These are phyloP conservation scores for Hoplodrina ambigua DNA, from an alignment of 2,888 invertebrate genomes.

Conservation along the genomic window DNA sequence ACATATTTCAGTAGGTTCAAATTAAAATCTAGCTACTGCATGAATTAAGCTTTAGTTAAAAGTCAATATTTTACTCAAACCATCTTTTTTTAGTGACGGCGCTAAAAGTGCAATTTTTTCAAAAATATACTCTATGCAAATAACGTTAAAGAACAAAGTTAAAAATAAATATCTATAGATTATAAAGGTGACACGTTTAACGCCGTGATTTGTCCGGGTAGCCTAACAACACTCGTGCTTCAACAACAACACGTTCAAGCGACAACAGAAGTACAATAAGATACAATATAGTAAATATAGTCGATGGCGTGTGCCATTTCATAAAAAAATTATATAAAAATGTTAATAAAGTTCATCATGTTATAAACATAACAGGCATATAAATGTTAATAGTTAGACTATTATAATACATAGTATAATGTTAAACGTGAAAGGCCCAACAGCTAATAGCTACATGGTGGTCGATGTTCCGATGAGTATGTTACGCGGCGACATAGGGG, in stretches of 20 bases:
- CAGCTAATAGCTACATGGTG: conserved; percentile 89
- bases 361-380: conserved; percentile 91
- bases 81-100: conserved; percentile 65
- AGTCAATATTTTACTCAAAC: conserved; percentile 62
- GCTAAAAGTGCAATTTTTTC: conserved; percentile 73
- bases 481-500: conserved; percentile 85
- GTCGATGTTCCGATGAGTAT: conserved; percentile 89
- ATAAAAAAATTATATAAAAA: conserved; percentile 78
- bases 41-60: conserved; percentile 67
- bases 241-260: conserved; percentile 88
- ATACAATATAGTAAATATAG: conserved; percentile 89
- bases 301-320: conserved; percentile 90
- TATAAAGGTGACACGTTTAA: conserved; percentile 73
- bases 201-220: conserved; percentile 79
- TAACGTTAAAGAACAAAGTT: conserved; percentile 59
- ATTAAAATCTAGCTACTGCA: conserved; percentile 59
- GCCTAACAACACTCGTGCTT: conserved; percentile 88
- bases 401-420: conserved; percentile 90
- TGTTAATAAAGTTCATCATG: conserved; percentile 89
- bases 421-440: conserved; percentile 90
- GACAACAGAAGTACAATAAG: conserved; percentile 86
- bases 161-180: conserved; percentile 50
- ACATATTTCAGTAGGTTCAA: conserved; percentile 34
- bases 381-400: conserved; percentile 91
- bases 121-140: conserved; percentile 61